Evolutionary conservation across 2,113 vertebrate species (phyloP), one percentile per base, ranked within the genome.

Genomic region (Aepyceros melampus): DNA sequence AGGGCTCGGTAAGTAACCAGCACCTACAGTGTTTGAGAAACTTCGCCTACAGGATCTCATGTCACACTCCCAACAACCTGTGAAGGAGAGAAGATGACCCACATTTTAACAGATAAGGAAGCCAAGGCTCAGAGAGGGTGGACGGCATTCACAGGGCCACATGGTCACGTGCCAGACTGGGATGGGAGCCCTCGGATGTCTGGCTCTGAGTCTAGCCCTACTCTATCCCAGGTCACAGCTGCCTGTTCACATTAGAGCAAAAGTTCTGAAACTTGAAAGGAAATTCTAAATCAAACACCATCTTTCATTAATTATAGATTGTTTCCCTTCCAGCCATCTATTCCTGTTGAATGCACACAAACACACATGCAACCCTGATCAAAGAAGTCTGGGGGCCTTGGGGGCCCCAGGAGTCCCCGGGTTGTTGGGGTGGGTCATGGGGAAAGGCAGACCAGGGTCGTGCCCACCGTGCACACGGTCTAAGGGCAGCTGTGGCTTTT

Each of bases 251-350:
- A 60, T 7, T 87, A 45, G 36, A n/a, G 43, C 58, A 45, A 60
- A 89, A 86, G 53, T 86, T 55, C 45, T 91, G 25, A 93, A 47
- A 87, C 45, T 81, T 55, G 81, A 91, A 90, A 74, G 76, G 51
- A 81, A 92, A 53, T 92, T 82, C 86, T 62, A 62, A 62, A 49
- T 55, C 89, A 62, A 94, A 74, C 23, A 40, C 31, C 36, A 49
- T 56, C 71, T 27, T 92, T 90, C 86, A 55, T 31, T 55, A 47
- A 86, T 74, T 40, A 49, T 5, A 79, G 58, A 23, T 40, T 3
- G 10, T 43, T 81, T 49, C 60, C 79, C 10, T 49, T 19, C 53
- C 36, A 31, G 27, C 13, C 2, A 0, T 43, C 62, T 16, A 53
- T 53, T 78, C 84, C 83, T 84, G 64, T 53, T 53, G 51, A 91